Conservation (phyloP, 2,797 vertebrate species). For the Tapirus indicus region DNA sequence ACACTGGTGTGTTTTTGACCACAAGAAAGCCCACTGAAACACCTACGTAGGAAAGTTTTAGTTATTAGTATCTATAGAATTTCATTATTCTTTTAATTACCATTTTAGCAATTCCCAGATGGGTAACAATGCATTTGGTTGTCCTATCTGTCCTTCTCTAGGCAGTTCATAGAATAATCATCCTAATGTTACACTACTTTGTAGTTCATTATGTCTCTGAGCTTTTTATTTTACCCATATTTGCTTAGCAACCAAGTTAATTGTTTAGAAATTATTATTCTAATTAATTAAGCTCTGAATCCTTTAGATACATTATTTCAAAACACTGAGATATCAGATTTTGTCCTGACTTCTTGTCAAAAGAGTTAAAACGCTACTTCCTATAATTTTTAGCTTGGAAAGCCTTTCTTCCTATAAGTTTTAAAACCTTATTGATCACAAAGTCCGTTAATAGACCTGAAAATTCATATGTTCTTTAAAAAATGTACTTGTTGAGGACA, state of each 20-base stretch:
- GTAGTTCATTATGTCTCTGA: slow-evolving; percentile 77
- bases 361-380: slow-evolving; percentile 79
- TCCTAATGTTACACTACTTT: slow-evolving; percentile 84
- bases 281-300: slow-evolving; percentile 82
- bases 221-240: slow-evolving; percentile 36
- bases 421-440: slow-evolving; percentile 78
- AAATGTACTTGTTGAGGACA: slow-evolving; percentile 45
- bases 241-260: slow-evolving; percentile 76
- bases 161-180: slow-evolving; percentile 84
- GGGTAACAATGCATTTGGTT: slow-evolving; percentile 81
- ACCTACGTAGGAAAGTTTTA: slow-evolving; percentile 63
- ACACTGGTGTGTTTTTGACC: slow-evolving; percentile 67
- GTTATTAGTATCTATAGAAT: slow-evolving; percentile 67
- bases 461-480: slow-evolving; percentile 82
- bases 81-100: slow-evolving; percentile 88
- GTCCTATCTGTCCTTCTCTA: slow-evolving; percentile 82
- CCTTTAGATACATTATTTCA: slow-evolving; percentile 86
- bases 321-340: slow-evolving; percentile 84
- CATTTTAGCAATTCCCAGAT: slow-evolving; percentile 79
- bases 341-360: slow-evolving; percentile 83
- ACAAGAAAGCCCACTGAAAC: slow-evolving; percentile 49
- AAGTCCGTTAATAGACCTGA: slow-evolving; percentile 77
- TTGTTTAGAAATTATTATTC: slow-evolving; percentile 84
- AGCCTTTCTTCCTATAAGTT: slow-evolving; percentile 75
- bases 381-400: slow-evolving; percentile 78